Conservation (phyloP, 1,140 invertebrate genomes). For the Papilio glaucus region DNA sequence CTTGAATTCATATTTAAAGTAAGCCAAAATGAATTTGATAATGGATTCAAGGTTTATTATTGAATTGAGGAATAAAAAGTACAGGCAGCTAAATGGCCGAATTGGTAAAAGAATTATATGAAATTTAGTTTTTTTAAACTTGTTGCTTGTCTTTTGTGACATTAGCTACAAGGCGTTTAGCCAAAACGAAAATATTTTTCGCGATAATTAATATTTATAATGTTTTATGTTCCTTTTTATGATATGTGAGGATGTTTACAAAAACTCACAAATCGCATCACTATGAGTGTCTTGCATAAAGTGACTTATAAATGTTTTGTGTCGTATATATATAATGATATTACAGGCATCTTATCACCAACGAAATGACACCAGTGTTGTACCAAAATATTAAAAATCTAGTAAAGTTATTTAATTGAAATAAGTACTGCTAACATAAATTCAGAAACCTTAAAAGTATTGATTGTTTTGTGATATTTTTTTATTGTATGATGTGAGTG, state of each 20-base stretch:
- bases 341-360: not conserved
- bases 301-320: conserved; percentile 21
- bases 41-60: not conserved
- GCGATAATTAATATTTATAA: not conserved
- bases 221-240: conserved; percentile 16
- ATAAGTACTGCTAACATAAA: not conserved
- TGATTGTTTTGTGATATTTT: conserved; percentile 29
- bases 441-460: conserved; percentile 14
- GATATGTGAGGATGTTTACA: not conserved
- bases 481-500: not conserved
- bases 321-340: not conserved
- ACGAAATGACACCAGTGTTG: conserved; percentile 10
- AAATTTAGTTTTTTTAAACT: no score
- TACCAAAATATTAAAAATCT: not conserved
- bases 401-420: not conserved
- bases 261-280: not conserved
- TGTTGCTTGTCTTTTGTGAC: not conserved
- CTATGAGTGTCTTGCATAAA: conserved; percentile 11
- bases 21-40: not conserved
- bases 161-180: not conserved
- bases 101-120: not conserved
- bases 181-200: not conserved
- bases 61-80: conserved; percentile 19
- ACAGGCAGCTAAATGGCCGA: conserved; percentile 18
- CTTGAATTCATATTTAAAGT: not conserved